phyloP scores from a whole-genome alignment of 1,140 invertebrate genomes.

The Proales similis region DNA sequence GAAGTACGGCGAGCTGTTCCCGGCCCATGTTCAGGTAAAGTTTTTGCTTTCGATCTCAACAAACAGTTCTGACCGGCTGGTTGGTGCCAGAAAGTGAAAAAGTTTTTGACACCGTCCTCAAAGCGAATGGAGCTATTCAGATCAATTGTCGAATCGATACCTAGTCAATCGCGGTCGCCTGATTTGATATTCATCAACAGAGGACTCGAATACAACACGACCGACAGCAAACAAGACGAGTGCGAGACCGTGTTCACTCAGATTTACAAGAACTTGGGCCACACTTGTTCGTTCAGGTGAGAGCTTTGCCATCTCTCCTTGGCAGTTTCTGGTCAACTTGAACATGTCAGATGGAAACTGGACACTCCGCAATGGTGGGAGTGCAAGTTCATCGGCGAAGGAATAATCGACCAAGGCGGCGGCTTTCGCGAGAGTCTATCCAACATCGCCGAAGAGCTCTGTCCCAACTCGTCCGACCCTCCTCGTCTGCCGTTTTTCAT shows the following conservation, averaged over 20 bases:
- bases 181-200: background rate
- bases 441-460: slow-evolving; percentile 52
- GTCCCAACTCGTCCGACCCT: slow-evolving; percentile 45
- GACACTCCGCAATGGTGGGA: slow-evolving; percentile 53
- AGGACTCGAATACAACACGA: background rate
- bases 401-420: slow-evolving; percentile 54
- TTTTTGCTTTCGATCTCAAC: background rate
- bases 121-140: slow-evolving; percentile 47
- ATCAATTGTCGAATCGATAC: slow-evolving; percentile 47
- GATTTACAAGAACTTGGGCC: slow-evolving; percentile 6
- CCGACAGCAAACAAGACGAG: background rate
- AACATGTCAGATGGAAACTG: slow-evolving; percentile 44
- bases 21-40: slow-evolving; percentile 10
- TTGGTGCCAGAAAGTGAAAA: slow-evolving; percentile 45
- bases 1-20: slow-evolving; percentile 35
- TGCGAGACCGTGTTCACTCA: slow-evolving; percentile 21
- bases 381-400: slow-evolving; percentile 53
- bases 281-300: slow-evolving; percentile 1
- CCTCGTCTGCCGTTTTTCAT: slow-evolving; percentile 50
- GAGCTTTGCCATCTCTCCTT: background rate
- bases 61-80: slow-evolving; percentile 5
- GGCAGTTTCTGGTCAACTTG: slow-evolving; percentile 1
- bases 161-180: background rate
- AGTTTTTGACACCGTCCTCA: slow-evolving; percentile 48
- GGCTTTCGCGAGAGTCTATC: slow-evolving; percentile 54